A percentile compares a stretch with the other conserved stretches of the same genome.
These are phyloP conservation scores for Drosophila merina DNA, from an alignment of 2,888 invertebrate species.

Conservation along the genomic window DNA sequence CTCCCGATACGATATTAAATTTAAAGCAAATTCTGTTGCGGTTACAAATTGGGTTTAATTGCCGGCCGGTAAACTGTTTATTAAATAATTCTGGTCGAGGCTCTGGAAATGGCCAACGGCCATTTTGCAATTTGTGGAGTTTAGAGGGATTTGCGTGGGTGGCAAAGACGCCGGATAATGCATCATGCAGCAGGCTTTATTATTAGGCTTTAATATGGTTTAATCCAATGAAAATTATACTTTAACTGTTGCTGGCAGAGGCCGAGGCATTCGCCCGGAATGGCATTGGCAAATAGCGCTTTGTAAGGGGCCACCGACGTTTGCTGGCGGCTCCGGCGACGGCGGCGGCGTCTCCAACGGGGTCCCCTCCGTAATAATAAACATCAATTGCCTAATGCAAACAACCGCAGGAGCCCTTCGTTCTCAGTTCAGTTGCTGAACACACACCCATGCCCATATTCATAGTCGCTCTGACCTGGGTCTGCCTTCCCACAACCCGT, in stretches of 20 bases:
- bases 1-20: conserved; percentile 39
- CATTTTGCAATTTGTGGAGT: conserved; percentile 30
- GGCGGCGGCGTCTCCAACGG: too few relatives aligned
- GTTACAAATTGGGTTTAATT: conserved; percentile 65
- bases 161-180: conserved; percentile 6
- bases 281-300: conserved; percentile 24
- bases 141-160: conserved; percentile 50
- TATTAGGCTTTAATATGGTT: conserved; percentile 35
- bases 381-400: conserved; percentile 68
- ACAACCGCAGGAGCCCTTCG: conserved; percentile 40
- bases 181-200: conserved; percentile 5
- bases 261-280: conserved; percentile 2
- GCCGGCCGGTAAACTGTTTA: conserved; percentile 42
- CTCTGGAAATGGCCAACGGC: conserved; percentile 23
- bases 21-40: conserved; percentile 59
- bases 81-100: conserved; percentile 47
- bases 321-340: conserved; percentile 10
- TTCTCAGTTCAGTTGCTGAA: conserved; percentile 22
- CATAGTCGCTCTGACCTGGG: conserved; percentile 25
- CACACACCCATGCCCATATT: conserved; percentile 34
- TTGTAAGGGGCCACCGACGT: not conserved
- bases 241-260: conserved; percentile 30
- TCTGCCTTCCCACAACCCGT: not conserved
- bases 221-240: conserved; percentile 24
- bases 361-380: conserved; percentile 44